Evolutionary conservation across 2,797 vertebrate species (phyloP), one percentile per base, ranked within the genome.

Genomic region (Myotis vivesi): DNA sequence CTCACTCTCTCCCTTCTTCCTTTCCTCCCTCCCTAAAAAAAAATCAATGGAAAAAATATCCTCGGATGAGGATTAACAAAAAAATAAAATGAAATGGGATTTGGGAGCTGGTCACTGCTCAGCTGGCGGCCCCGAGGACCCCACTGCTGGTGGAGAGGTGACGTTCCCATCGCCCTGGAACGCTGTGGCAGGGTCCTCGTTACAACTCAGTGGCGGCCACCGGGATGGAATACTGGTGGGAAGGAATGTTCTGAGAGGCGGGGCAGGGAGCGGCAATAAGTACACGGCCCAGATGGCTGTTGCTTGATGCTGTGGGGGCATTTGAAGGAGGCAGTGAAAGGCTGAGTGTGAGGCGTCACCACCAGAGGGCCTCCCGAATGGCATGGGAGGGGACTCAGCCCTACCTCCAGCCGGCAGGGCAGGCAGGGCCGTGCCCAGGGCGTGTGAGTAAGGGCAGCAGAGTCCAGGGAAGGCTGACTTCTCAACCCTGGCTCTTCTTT

Each of bases 181-280:
- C 1, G 4, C 13, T 5, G 1, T 10, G 30, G 64, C 38, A 3
- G 8, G n/a, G 19, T 1, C 2, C 51, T 19, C 19, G 25, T 17
- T 62, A 59, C 22, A 15, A 19, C 66, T 77, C 28, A 13, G 19
- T 19, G 38, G 66, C 1, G 4, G 30, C 23, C 33, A 17, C 28
- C 17, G 25, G 77, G 49, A 36, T 20, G 86, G 46, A 41, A 66
- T 7, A 6, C 30, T 20, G 19, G 79, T 4, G 22, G 87, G 8
- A 16, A 59, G 62, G 59, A 33, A 20, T 8, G 16, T 28, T 41
- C 38, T 36, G 71, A 69, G 49, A 30, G 62, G 5, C 1, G 36
- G 22, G 72, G 5, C 30, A 19, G 20, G 20, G 51, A 33, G 28
- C 1, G 4, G 13, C 8, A n/a, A 8, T 23, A 83, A 16, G 23